These are phyloP conservation scores for Burhinus bistriatus DNA, from an alignment of 2,113 vertebrate species.

Conservation along the genomic window DNA sequence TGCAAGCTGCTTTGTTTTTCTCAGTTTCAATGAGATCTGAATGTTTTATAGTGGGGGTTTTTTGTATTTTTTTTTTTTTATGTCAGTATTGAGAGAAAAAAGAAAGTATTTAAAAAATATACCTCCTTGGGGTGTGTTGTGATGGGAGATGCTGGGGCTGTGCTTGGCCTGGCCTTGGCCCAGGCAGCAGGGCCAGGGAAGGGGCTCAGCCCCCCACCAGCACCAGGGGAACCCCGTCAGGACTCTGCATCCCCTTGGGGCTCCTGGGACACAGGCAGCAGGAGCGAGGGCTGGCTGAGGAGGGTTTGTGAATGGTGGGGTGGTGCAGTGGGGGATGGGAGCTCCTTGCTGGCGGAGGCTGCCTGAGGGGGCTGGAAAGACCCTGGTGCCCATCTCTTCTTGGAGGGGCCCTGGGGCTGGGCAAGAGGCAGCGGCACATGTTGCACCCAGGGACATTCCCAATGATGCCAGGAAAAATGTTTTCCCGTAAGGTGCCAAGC, in stretches of 20 bases:
- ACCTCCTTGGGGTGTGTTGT: background rate
- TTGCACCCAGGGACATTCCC: background rate
- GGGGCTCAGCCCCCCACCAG: background rate
- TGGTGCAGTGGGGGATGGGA: background rate
- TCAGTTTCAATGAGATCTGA: slow-evolving; percentile 62
- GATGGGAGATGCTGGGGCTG: background rate
- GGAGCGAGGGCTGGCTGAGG: background rate
- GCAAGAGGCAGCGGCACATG: background rate
- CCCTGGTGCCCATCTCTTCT: background rate
- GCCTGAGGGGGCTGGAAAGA: background rate
- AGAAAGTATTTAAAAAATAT: slow-evolving; percentile 68
- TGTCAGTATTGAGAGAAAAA: slow-evolving; percentile 71
- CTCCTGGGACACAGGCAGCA: background rate
- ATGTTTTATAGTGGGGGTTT: slow-evolving; percentile 65
- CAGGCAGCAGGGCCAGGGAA: background rate
- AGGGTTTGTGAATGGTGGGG: background rate
- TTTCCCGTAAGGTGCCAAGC: background rate
- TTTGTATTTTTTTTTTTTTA: background rate
- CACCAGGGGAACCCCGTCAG: background rate
- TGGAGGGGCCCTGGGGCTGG: too few relatives aligned
- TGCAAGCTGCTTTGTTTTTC: slow-evolving; percentile 28
- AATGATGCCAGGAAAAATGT: background rate
- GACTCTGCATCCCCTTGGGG: background rate
- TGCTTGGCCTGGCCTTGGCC: background rate
- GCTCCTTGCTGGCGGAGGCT: background rate